Base-by-base conservation (phyloP, 2,888 invertebrate species). In the Cyrtodaria siliqua region DNA sequence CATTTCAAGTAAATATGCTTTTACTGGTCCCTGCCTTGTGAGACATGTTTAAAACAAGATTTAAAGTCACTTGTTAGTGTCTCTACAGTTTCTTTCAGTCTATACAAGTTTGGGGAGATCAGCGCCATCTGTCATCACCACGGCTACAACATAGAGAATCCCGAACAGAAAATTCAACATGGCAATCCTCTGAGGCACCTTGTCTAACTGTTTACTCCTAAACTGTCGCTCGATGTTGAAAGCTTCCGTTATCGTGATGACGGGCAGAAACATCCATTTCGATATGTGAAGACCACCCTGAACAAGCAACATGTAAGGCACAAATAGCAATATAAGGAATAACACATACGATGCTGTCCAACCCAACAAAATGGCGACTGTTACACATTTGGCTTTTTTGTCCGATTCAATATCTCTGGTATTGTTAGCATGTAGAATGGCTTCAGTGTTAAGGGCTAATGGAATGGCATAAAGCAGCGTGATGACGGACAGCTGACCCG, bases 381-480 rank as follows among this genome's bases (percentile, higher is more conserved):
- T 99, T 0, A 98, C 97, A 88, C 98, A 98, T 79, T 98, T 98
- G 56, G 97, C 98, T 91, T 95, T 95, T 77, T 95, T 95, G 91
- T 98, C 98, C 72, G 96, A 96, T 90, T 97, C 97, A 84, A 97
- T 95, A 93, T 98, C 98, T 84, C 98, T 95, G 0, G 98, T 97
- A 92, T 99, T 98, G 92, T 98, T 99, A 90, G 97, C 97, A 92
- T 98, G 98, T 69, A 99, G 94, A 90, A 98, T 98, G 59, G 98
- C 98, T 93, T 98, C 98, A 1, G 98, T 98, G 90, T 98, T 98
- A 24, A 99, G 93, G 12, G 98, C 98, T 77, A 99, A 93, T 6
- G 98, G 98, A 88, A 98, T 96, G 26, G 98, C 98, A 94, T 98
- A 98, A 88, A 97, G 96, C 86, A 98, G 96, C 0, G 97, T 97